These are phyloP conservation scores for Drosophila greeni DNA, from an alignment of 2,888 invertebrate species.

Conservation along the genomic window DNA sequence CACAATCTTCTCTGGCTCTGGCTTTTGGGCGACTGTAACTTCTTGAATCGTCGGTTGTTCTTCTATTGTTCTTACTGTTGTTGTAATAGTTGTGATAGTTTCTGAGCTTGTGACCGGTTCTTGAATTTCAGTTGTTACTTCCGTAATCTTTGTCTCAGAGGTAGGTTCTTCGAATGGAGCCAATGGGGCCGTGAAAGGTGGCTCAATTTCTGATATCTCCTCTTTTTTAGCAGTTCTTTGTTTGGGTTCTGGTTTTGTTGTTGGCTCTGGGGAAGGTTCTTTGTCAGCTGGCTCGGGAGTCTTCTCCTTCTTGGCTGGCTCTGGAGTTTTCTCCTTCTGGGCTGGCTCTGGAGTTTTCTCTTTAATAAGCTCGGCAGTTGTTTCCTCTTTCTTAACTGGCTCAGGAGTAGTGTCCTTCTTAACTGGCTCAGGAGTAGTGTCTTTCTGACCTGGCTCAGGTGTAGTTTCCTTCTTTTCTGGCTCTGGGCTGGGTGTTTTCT, in stretches of 20 bases:
- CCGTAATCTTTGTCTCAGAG: constrained; percentile 27
- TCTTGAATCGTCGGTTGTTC: constrained; percentile 35
- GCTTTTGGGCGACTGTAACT: not conserved
- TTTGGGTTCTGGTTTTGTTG: constrained; percentile 54
- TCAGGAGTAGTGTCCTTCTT: constrained; percentile 4
- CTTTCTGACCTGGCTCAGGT: not conserved
- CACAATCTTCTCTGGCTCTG: constrained; percentile 27
- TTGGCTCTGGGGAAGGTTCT: constrained; percentile 7
- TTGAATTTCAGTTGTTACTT: constrained; percentile 34
- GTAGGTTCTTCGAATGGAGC: constrained; percentile 50
- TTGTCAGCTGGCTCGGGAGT: not conserved
- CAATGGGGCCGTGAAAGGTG: constrained; percentile 55
- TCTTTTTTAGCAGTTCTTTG: constrained; percentile 47
- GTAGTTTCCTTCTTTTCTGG: not conserved
- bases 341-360: not conserved
- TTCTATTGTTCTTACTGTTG: constrained; percentile 49
- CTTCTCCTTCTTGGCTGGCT: constrained; percentile 3
- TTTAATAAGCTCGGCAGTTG: not conserved
- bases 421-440: not conserved
- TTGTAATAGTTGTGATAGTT: constrained; percentile 53
- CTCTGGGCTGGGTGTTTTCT: constrained; percentile 14
- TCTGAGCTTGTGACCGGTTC: constrained; percentile 49
- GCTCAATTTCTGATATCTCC: constrained; percentile 41
- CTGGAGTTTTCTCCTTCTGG: not conserved
- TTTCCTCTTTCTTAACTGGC: not conserved